Percentiles rank a stretch among this genome's conserved stretches.
Conservation (phyloP, 2,888 invertebrate genomes). For the Empis stercorea region DNA sequence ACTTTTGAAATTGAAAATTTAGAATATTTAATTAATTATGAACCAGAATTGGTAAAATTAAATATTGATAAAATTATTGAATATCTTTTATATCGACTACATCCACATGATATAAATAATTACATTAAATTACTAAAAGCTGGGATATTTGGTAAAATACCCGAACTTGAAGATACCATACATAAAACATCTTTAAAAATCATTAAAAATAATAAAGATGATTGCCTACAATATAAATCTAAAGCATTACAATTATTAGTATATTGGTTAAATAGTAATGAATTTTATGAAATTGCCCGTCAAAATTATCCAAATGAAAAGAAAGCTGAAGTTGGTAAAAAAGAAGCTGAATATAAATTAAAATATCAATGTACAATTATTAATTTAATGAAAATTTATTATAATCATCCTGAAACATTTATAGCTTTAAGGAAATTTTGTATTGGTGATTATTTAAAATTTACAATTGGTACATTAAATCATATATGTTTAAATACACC, state of each 20-base stretch:
- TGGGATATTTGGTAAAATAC: not conserved
- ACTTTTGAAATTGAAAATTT: not conserved
- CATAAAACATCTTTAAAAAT: no score
- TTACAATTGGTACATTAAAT: not conserved
- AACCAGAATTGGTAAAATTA: not conserved
- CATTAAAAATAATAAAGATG: no score
- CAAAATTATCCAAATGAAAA: no score
- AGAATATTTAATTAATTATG: not conserved
- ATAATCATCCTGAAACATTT: not conserved
- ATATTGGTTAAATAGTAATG: no score
- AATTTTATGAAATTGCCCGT: no score
- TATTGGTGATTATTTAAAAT: not conserved
- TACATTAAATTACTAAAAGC: not conserved
- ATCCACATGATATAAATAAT: not conserved
- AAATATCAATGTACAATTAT: not conserved
- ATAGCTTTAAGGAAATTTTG: not conserved
- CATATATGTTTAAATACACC: not conserved
- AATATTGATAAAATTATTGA: not conserved
- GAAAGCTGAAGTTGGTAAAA: not conserved
- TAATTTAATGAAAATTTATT: not conserved
- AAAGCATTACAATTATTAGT: no score
- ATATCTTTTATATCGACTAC: not conserved
- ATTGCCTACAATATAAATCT: no score
- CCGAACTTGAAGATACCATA: not conserved
- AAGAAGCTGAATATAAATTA: not conserved